Conservation (phyloP, 2,797 vertebrate genomes). For the Simalia tracyae region DNA sequence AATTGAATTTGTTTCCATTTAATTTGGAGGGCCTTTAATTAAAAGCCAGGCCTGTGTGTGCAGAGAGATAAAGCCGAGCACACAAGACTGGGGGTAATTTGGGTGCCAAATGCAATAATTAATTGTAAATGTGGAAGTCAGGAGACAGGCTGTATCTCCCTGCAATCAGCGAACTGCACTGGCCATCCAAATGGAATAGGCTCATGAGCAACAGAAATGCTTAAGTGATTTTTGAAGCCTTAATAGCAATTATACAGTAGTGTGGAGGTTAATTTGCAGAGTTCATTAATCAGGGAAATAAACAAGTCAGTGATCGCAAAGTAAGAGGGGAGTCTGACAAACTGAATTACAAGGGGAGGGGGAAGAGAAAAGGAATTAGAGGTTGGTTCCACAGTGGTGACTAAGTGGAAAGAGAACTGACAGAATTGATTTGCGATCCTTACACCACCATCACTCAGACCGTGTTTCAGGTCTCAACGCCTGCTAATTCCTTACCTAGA, state of each 20-base stretch:
- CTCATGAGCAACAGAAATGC: slow-evolving; percentile 53
- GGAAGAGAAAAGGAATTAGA: slow-evolving; percentile 12
- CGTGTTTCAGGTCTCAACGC: fast-evolving
- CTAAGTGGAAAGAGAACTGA: fast-evolving
- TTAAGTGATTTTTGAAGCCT: slow-evolving; percentile 76
- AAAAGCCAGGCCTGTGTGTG: slow-evolving; percentile 77
- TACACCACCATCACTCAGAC: slow-evolving; percentile 4
- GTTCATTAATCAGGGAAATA: slow-evolving; percentile 74
- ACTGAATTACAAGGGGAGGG: slow-evolving; percentile 20
- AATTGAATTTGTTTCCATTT: slow-evolving; percentile 84
- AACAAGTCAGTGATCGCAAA: slow-evolving; percentile 65
- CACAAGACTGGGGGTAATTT: slow-evolving; percentile 72
- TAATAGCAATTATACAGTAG: slow-evolving; percentile 72
- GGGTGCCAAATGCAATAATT: slow-evolving; percentile 77
- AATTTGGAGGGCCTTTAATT: slow-evolving; percentile 82
- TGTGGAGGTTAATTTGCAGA: slow-evolving; percentile 73
- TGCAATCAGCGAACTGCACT: slow-evolving; percentile 62
- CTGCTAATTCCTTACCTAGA: not conserved
- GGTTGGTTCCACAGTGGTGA: fast-evolving
- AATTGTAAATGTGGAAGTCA: slow-evolving; percentile 75
- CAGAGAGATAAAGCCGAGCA: slow-evolving; percentile 75
- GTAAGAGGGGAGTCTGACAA: slow-evolving; percentile 43
- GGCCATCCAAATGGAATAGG: slow-evolving; percentile 58
- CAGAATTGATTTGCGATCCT: not conserved
- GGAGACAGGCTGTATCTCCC: slow-evolving; percentile 70